Evolutionary conservation across 2,797 vertebrate species (phyloP).

Genomic region (Lacerta bilineata): DNA sequence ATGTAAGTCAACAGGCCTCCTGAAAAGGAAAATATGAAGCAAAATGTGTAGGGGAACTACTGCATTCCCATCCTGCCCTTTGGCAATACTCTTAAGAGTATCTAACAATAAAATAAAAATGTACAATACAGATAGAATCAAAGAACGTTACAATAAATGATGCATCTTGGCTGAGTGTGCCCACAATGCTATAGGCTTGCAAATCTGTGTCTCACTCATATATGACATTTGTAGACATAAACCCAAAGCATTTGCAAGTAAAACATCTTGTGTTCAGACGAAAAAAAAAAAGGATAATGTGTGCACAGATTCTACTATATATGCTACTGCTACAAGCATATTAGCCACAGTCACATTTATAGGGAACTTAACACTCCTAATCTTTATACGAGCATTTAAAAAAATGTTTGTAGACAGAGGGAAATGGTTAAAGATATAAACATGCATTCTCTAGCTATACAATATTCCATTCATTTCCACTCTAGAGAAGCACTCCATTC

Average conservation of each 20-base stretch:
- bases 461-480: constrained; percentile 63
- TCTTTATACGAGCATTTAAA: constrained; percentile 1
- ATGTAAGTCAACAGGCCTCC: too few relatives aligned
- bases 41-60: too few relatives aligned
- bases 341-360: neutral
- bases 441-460: constrained; percentile 59
- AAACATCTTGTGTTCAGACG: neutral
- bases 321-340: neutral
- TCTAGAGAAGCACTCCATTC: constrained; percentile 64
- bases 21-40: too few relatives aligned
- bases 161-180: neutral
- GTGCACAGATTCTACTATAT: neutral
- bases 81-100: neutral
- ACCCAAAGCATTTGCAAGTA: neutral
- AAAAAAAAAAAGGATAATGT: constrained; percentile 4
- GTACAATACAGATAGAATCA: neutral
- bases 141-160: neutral
- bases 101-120: neutral
- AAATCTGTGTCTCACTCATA: neutral
- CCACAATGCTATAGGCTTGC: neutral
- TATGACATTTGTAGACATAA: neutral
- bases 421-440: constrained; percentile 48
- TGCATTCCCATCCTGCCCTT: neutral
- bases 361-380: neutral
- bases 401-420: neutral